Evolutionary conservation across 2,113 vertebrate species (phyloP).

Genomic region (Hiodon tergisus): DNA sequence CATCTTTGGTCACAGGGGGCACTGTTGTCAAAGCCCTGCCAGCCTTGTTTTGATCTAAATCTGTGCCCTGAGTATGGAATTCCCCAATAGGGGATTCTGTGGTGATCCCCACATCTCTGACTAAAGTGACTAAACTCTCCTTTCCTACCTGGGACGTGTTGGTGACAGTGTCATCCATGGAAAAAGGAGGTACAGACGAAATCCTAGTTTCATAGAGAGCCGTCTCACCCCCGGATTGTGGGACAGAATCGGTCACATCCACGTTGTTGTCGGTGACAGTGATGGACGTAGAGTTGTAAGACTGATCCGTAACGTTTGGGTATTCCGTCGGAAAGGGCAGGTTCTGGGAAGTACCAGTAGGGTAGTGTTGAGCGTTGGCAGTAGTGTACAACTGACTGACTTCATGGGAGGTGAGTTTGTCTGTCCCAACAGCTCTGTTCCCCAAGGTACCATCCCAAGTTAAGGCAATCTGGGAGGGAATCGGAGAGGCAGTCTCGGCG

Average conservation of each 20-base stretch:
- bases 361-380: conserved; percentile 15
- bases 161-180: neutral
- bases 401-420: conserved; percentile 36
- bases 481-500: neutral
- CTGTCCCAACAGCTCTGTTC: neutral
- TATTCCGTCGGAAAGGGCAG: neutral
- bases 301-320: neutral
- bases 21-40: conserved; percentile 8
- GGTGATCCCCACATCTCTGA: conserved; percentile 22
- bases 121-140: neutral
- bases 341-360: conserved; percentile 13
- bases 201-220: neutral
- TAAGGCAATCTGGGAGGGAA: neutral
- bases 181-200: neutral
- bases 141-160: neutral
- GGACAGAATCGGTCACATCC: neutral
- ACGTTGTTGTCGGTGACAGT: neutral
- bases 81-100: conserved; percentile 37
- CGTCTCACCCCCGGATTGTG: neutral
- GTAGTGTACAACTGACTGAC: conserved; percentile 34
- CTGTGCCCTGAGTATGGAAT: conserved; percentile 7
- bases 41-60: conserved; percentile 11
- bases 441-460: neutral
- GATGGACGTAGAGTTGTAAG: neutral
- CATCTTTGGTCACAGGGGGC: neutral